These are phyloP conservation scores for Radopholus similis DNA, from an alignment of 1,140 invertebrate species.

Conservation along the genomic window DNA sequence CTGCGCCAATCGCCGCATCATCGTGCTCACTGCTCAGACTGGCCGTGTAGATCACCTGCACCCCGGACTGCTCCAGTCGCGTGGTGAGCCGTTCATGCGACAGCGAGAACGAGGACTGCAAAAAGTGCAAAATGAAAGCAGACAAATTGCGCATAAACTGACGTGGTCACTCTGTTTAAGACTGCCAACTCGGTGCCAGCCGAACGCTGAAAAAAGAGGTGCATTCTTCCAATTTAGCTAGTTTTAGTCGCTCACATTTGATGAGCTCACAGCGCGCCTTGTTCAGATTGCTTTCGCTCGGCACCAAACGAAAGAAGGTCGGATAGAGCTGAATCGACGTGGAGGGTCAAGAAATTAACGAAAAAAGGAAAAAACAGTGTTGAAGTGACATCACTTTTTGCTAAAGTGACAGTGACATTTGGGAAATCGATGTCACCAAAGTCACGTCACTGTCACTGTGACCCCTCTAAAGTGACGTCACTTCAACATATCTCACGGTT, in stretches of 20 bases:
- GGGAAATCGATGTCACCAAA: too few relatives aligned
- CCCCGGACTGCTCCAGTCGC: conserved; percentile 73
- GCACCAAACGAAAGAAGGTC: conserved; percentile 75
- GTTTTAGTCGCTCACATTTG: conserved; percentile 62
- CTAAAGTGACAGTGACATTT: too few relatives aligned
- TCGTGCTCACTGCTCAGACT: conserved; percentile 84
- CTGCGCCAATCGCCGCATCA: conserved; percentile 64
- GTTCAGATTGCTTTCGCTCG: conserved; percentile 92
- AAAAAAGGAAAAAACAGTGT: neutral
- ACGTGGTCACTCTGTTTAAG: conserved; percentile 87
- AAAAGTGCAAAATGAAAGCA: neutral
- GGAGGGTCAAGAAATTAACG: neutral
- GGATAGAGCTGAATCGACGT: conserved; percentile 55
- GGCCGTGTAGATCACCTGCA: conserved; percentile 82
- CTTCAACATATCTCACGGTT: neutral
- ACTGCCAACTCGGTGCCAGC: conserved; percentile 94
- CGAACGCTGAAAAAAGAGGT: conserved; percentile 66
- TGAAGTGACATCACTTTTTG: too few relatives aligned
- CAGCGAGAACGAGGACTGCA: conserved; percentile 59
- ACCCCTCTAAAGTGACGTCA: too few relatives aligned
- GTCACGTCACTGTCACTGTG: neutral
- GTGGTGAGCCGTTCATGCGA: conserved; percentile 86
- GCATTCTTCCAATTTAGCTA: neutral
- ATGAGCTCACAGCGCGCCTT: conserved; percentile 80
- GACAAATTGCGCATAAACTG: conserved; percentile 80